Evolutionary conservation across 1,140 invertebrate species (phyloP).

Genomic region (Megathymus violae): DNA sequence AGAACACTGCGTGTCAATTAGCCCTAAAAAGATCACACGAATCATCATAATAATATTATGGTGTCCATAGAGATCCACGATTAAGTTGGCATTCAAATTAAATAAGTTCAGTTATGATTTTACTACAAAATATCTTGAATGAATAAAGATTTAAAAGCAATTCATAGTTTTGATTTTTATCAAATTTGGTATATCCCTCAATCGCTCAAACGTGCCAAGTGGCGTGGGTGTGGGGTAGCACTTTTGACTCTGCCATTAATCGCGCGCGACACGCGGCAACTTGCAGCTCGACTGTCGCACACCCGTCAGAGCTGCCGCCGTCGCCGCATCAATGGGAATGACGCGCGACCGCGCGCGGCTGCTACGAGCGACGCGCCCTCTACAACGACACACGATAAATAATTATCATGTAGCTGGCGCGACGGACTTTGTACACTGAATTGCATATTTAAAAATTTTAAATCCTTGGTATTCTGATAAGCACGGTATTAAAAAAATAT

Average conservation of each 20-base stretch:
- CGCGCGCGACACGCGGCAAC: slow-evolving; percentile 35
- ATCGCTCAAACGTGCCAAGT: slow-evolving; percentile 27
- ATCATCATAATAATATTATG: no score
- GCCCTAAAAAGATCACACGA: no score
- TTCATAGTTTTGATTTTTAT: neutral
- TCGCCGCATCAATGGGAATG: slow-evolving; percentile 99
- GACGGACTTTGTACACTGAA: no score
- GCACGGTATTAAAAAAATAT: no score
- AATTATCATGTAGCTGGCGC: no score
- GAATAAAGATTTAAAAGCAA: no score
- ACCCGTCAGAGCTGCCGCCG: slow-evolving; percentile 97
- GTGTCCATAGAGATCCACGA: no score
- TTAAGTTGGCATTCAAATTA: no score
- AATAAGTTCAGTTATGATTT: no score
- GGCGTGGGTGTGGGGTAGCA: slow-evolving; percentile 67
- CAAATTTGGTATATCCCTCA: neutral
- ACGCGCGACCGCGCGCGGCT: slow-evolving; percentile 75
- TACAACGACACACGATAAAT: slow-evolving; percentile 59
- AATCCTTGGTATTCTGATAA: no score
- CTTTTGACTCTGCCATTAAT: slow-evolving; percentile 46
- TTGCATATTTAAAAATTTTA: neutral
- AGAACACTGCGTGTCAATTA: no score
- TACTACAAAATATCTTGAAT: no score
- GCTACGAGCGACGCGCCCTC: slow-evolving; percentile 59
- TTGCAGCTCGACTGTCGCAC: slow-evolving; percentile 98